Percentiles rank a stretch among this genome's conserved stretches.
Conservation (phyloP, 2,113 vertebrate species). For the Antechinus stuartii region DNA sequence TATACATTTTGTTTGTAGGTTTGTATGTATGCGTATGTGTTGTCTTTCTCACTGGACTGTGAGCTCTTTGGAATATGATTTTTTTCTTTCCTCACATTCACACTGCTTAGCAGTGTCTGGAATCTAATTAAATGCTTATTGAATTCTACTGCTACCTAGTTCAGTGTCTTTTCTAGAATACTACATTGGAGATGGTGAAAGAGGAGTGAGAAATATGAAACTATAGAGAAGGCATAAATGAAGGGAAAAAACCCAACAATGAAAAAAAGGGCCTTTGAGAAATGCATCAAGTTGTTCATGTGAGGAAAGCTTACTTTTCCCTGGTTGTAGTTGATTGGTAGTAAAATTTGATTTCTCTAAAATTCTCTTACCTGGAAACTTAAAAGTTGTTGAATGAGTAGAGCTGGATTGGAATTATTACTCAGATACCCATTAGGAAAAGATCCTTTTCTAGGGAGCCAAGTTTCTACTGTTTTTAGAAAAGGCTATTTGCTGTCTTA, state of each 20-base stretch:
- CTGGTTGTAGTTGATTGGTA: neutral
- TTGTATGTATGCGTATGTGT: neutral
- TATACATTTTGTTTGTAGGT: neutral
- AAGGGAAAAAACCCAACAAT: neutral
- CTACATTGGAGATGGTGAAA: neutral
- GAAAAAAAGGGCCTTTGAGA: neutral
- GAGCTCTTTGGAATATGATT: neutral
- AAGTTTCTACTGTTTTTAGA: neutral
- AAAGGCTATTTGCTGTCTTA: neutral
- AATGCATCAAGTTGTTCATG: neutral
- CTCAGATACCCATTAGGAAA: neutral
- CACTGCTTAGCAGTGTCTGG: neutral
- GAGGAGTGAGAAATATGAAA: neutral
- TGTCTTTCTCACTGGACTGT: neutral
- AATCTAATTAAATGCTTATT: neutral
- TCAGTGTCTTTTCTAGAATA: neutral
- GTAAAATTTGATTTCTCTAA: neutral
- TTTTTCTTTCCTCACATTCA: neutral
- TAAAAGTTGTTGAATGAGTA: neutral
- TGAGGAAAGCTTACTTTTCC: neutral
- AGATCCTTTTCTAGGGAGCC: neutral
- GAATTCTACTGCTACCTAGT: neutral
- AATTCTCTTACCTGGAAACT: neutral
- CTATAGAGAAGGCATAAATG: neutral
- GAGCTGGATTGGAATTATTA: neutral